Evolutionary conservation across 2,113 vertebrate species (phyloP), one percentile per base, ranked within the genome.

Genomic region (Drymodes brunneopygia): DNA sequence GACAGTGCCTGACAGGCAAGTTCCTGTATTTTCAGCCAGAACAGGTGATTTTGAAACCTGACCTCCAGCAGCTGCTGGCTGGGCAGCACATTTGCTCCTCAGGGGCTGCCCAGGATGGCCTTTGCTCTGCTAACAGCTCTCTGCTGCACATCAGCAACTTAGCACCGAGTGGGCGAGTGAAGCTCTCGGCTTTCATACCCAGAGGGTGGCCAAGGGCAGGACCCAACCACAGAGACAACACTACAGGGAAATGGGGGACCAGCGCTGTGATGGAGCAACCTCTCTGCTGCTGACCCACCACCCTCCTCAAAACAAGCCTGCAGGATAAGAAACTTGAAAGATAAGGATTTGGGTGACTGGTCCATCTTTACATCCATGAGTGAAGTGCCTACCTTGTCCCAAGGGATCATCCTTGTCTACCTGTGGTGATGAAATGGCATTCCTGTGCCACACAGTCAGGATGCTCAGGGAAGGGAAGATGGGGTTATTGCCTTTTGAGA

Each of bases 41-140:
- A 89, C 98, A 98, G 98, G 98, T 98, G 98, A 98, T 97, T 97
- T 87, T 93, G 99, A 98, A 99, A 99, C 96, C 81, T 19, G 95
- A 99, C 98, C 98, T 98, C 28, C 91, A 95, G 96, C 99, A 99
- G 99, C 99, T 99, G 98, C 98, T 92, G 85, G 60, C 36, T 38
- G 86, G 58, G 79, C 87, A 81, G 62, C 61, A 72, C 66, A 79
- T 97, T 95, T 95, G 53, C 88, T 94, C 82, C 12, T 15, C 84
- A 75, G 36, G 62, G 71, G 61, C 78, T 91, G 93, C 77, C 69
- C 44, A 24, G 67, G 67, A 77, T 95, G 96, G 95, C 95, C 97
- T 97, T 96, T 96, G 69, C 65, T 48, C 75, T 9, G 8, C 57
- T 87, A 80, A 90, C 82, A 95, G 91, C 94, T 97, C 87, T 93